Evolutionary conservation across 2,113 vertebrate species (phyloP), one percentile per base, ranked within the genome.

Genomic region (Cyanistes caeruleus): DNA sequence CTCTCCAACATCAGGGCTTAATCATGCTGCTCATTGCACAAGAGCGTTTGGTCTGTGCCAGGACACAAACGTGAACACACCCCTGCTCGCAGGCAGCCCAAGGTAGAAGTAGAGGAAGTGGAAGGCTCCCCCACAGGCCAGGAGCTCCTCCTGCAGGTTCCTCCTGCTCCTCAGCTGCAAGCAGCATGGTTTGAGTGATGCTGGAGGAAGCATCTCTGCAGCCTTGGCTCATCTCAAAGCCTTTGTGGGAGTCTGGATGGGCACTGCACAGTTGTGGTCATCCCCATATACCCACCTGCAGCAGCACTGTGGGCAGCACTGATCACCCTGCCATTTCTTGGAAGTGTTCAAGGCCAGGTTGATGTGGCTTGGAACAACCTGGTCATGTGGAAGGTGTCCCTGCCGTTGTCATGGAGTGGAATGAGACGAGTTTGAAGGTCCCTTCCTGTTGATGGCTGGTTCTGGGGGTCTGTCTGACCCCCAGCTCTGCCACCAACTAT

Each of bases 61-160:
- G 48, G 64, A 12, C 10, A 22, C 5, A 31, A 89, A 39, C 31
- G 16, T 16, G 0, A 30, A 43, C 46, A 10, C 46, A 46, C 10
- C 43, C 21, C 27, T 22, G 37, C 43, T 68, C 6, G 2, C 3
- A 5, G 39, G 48, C 22, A 25, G 41, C 41, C 33, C 0, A 39
- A 56, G 43, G 35, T 30, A 19, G 46, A 76, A 37, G 27, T 77
- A 11, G 33, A 76, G 11, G 44, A 62, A 41, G 35, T 37, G 20
- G n/a, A 74, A 73, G 41, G 19, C 16, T 83, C 53, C 25, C 16
- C 25, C 0, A 0, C 20, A 2, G 7, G 39, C 28, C 22, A 23
- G 3, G 11, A 58, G 55, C 18, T 68, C n/a, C 19, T 74, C 18
- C 33, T 56, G 20, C 0, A 14, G 18, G 8, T 20, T 53, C 46